Evolutionary conservation across 2,888 invertebrate genomes (phyloP), one percentile per base, ranked within the genome.

Genomic region (Ommatoiulus sabulosus): DNA sequence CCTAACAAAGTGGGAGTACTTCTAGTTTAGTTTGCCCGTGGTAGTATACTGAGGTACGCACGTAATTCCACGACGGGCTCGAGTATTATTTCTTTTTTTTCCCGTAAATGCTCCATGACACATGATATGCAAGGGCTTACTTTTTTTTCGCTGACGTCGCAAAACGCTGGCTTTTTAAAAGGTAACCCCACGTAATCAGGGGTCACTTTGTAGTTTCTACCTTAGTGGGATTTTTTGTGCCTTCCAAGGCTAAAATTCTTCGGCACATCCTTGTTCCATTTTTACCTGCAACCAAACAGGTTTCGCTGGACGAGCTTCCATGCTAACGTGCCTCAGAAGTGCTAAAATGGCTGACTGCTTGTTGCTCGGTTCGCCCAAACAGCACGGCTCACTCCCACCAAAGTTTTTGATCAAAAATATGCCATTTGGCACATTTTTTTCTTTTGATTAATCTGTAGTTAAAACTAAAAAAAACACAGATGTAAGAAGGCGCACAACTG

Each of bases 121-220:
- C 24, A 72, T 72, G 72, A 72, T 72, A 72, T 72, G 72, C 72
- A 72, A 72, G 72, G 72, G 72, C 72, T 72, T 24, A 72, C 72
- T 72, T 72, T 20, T n/a, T 52, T 72, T 72, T 63, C n/a, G 24
- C 72, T 72, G 72, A 72, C 72, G 72, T 72, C 72, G 72, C 72
- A 72, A 72, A 72, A 72, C 72, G 72, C 24, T 72, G 10, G 72
- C 72, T 72, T 72, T 72, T 72, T 72, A 72, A 63, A 72, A 72
- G 72, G 72, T 72, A 72, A 72, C 72, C 72, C 72, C 72, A 72
- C 72, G 72, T 72, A 72, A 72, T 72, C 72, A 72, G 72, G 72
- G 72, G 72, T 72, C 72, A 72, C 72, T 72, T 72, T 72, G 72
- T 72, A 72, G 72, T 72, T 72, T 72, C 72, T 72, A 72, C 72